phyloP scores from a whole-genome alignment of 2,888 invertebrate species.

The Kryphioiulus occultus region DNA sequence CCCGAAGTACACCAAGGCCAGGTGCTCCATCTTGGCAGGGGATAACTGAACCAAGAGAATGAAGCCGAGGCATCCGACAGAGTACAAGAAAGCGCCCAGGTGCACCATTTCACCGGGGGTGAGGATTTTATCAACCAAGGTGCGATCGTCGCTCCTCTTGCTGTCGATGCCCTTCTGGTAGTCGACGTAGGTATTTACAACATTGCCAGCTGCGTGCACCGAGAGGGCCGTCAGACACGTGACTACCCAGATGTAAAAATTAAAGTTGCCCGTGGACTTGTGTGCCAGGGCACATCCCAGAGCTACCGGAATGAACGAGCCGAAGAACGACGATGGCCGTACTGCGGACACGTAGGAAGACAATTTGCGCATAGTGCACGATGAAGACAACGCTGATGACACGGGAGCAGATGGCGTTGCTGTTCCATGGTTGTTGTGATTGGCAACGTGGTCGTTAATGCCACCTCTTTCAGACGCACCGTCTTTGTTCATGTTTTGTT shows the following conservation, averaged over 20 bases:
- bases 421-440: background rate
- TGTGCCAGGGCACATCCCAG: constrained; percentile 89
- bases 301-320: constrained; percentile 88
- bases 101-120: constrained; percentile 84
- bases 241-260: constrained; percentile 78
- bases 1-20: constrained; percentile 93
- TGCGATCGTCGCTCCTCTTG: constrained; percentile 87
- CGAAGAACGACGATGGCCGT: constrained; percentile 93
- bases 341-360: constrained; percentile 87
- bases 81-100: constrained; percentile 86
- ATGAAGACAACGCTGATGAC: background rate
- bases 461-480: background rate
- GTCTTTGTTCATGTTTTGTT: background rate
- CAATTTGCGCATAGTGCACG: constrained; percentile 67
- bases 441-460: background rate
- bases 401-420: background rate
- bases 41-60: constrained; percentile 78
- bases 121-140: constrained; percentile 90
- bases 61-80: constrained; percentile 85
- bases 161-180: constrained; percentile 93
- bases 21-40: constrained; percentile 91
- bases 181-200: constrained; percentile 96
- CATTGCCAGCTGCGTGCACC: constrained; percentile 95
- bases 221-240: constrained; percentile 87
- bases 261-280: constrained; percentile 76